A percentile compares a stretch with the other conserved stretches of the same genome.
Conservation (phyloP, 2,888 invertebrate genomes). For the Lithophane leautieri region DNA sequence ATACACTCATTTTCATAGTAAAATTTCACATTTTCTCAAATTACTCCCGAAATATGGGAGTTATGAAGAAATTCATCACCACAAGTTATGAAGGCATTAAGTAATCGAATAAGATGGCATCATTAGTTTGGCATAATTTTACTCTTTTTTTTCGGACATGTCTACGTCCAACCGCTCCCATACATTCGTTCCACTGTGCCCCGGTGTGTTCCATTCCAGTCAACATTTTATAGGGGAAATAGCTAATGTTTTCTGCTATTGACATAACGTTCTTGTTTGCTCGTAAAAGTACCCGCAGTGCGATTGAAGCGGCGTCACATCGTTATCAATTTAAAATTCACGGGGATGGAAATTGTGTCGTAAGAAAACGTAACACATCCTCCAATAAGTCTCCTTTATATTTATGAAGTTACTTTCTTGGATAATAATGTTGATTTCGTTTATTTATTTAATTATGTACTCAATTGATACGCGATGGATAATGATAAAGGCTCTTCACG, state of each 20-base stretch:
- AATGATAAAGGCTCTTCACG: constrained; percentile 12
- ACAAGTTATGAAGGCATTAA: no score
- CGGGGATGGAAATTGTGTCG: constrained; percentile 60
- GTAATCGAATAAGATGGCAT: no score
- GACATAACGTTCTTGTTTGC: constrained; percentile 72
- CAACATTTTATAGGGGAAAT: constrained; percentile 73
- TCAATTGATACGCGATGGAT: constrained; percentile 8
- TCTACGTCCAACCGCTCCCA: no score
- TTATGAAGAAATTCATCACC: no score
- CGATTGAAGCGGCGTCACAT: constrained; percentile 57
- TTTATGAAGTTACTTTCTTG: constrained; percentile 34
- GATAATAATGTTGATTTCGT: constrained; percentile 17
- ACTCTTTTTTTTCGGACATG: no score
- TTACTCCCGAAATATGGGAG: no score
- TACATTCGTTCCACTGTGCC: no score
- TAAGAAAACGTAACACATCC: constrained; percentile 44
- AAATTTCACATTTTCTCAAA: no score
- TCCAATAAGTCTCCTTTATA: constrained; percentile 31
- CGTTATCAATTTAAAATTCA: constrained; percentile 66
- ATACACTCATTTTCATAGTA: no score
- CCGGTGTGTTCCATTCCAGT: constrained; percentile 62
- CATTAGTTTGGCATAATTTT: no score
- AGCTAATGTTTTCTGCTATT: constrained; percentile 74
- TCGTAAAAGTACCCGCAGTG: constrained; percentile 62
- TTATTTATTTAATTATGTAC: constrained; percentile 22